Conservation (phyloP, 2,888 invertebrate genomes). For the Bombylius discolor region DNA sequence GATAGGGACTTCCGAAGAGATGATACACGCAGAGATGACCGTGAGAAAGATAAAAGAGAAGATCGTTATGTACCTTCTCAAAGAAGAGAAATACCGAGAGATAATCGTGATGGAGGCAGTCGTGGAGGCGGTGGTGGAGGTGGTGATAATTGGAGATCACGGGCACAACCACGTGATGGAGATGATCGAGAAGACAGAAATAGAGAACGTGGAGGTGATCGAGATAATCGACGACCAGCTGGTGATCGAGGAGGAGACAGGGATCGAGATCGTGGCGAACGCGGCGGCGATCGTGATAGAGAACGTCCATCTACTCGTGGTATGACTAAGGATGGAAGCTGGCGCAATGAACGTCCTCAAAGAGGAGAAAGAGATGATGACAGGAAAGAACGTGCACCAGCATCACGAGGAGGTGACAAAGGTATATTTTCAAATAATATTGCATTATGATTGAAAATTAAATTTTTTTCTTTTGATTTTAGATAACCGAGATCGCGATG, state of each 20-base stretch:
- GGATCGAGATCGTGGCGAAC: slow-evolving; percentile 1
- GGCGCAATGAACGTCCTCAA: slow-evolving; percentile 30
- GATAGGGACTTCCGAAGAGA: slow-evolving; percentile 1
- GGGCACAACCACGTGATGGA: slow-evolving; percentile 15
- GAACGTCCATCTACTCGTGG: slow-evolving; percentile 16
- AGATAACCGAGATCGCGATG: slow-evolving; percentile 40
- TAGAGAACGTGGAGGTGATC: slow-evolving; percentile 14
- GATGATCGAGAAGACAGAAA: slow-evolving; percentile 10
- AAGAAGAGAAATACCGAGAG: slow-evolving; percentile 16
- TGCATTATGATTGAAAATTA: not conserved
- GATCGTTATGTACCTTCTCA: slow-evolving; percentile 15
- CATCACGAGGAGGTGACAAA: slow-evolving; percentile 38
- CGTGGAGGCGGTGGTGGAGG: slow-evolving; percentile 16
- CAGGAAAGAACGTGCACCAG: slow-evolving; percentile 27
- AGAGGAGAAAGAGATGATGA: slow-evolving; percentile 29
- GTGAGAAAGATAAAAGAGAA: slow-evolving; percentile 18
- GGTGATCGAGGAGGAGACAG: slow-evolving; percentile 15
- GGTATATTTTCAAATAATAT: slow-evolving; percentile 25
- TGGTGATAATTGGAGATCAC: slow-evolving; percentile 8
- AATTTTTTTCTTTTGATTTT: not conserved
- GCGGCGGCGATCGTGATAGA: not conserved
- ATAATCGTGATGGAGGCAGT: slow-evolving; percentile 25
- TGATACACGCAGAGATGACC: slow-evolving; percentile 21
- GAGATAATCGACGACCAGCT: slow-evolving; percentile 13
- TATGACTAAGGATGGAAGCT: slow-evolving; percentile 30